Evolutionary conservation across 35 echinoderm and acorn worm species (phyloP).

Genomic region (Apostichopus japonicus): DNA sequence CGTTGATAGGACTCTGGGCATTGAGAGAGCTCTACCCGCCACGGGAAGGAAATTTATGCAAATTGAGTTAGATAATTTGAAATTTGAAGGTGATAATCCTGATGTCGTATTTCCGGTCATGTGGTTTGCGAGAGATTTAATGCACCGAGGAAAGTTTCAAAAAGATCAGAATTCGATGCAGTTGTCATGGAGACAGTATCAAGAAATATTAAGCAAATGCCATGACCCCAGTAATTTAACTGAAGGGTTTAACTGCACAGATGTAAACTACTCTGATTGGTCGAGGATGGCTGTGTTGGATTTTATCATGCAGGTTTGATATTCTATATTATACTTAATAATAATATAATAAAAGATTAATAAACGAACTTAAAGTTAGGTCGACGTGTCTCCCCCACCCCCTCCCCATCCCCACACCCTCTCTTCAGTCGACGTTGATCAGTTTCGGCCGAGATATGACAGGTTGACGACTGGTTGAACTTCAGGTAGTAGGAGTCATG

Average conservation of each 20-base stretch:
- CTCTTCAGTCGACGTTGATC: too few species aligned
- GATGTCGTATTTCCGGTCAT: neutral
- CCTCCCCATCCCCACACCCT: too few species aligned
- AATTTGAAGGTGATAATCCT: neutral
- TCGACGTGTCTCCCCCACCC: too few species aligned
- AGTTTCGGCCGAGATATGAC: too few species aligned
- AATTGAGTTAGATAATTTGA: neutral
- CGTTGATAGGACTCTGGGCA: slow-evolving; percentile 34
- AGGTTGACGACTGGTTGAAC: too few species aligned
- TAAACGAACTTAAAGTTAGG: too few species aligned
- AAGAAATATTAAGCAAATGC: slow-evolving; percentile 24
- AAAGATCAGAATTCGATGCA: slow-evolving; percentile 46
- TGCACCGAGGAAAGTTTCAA: slow-evolving; percentile 39
- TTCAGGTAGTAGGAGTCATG: too few species aligned
- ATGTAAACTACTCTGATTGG: slow-evolving; percentile 44
- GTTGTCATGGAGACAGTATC: slow-evolving; percentile 45
- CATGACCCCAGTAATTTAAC: neutral
- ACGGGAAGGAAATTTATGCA: neutral
- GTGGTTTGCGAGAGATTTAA: slow-evolving; percentile 43
- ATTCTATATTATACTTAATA: too few species aligned
- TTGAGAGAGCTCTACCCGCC: slow-evolving; percentile 21
- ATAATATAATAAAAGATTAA: too few species aligned
- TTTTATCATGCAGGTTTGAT: slow-evolving; percentile 51
- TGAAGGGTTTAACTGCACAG: neutral
- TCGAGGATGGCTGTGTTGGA: slow-evolving; percentile 52